phyloP scores from a whole-genome alignment of 2,888 invertebrate genomes.

The Cynaeus angustus region DNA sequence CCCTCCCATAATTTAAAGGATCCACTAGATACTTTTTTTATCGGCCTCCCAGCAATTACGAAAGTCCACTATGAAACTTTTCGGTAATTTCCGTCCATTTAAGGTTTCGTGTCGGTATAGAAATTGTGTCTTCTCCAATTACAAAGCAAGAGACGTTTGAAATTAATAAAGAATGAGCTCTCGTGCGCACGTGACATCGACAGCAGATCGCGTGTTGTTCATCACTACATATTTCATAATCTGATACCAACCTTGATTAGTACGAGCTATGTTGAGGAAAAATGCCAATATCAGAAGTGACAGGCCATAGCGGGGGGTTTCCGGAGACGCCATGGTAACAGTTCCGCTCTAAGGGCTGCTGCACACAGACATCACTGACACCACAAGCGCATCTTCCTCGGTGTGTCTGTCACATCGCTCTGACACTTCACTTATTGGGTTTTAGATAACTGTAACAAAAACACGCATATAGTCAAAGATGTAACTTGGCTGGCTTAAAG shows the following conservation, averaged over 20 bases:
- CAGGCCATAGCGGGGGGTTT: constrained; percentile 58
- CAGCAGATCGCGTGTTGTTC: constrained; percentile 36
- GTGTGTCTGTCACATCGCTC: constrained; percentile 56
- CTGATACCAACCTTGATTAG: constrained; percentile 64
- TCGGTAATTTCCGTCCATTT: constrained; percentile 12
- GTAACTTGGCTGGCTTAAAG: constrained; percentile 6
- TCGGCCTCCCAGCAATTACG: constrained; percentile 9
- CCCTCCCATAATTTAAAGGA: constrained; percentile 4
- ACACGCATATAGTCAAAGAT: constrained; percentile 24
- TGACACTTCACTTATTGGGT: constrained; percentile 56
- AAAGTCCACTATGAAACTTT: constrained; percentile 4
- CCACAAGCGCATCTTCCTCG: constrained; percentile 52
- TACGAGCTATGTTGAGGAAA: constrained; percentile 59
- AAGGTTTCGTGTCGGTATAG: constrained; percentile 11
- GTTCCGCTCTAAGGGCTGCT: constrained; percentile 58
- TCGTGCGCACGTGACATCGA: constrained; percentile 29
- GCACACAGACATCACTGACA: constrained; percentile 60
- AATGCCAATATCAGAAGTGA: constrained; percentile 63
- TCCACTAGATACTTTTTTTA: not conserved
- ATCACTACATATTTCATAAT: constrained; percentile 50
- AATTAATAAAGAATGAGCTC: constrained; percentile 44
- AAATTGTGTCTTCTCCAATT: constrained; percentile 29
- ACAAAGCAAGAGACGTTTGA: constrained; percentile 9
- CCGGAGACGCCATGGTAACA: constrained; percentile 63
- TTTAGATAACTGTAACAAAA: constrained; percentile 53